Percentiles rank a stretch among this genome's conserved stretches.
phyloP scores from a whole-genome alignment of 1,140 invertebrate species.

The Helicoverpa zea region DNA sequence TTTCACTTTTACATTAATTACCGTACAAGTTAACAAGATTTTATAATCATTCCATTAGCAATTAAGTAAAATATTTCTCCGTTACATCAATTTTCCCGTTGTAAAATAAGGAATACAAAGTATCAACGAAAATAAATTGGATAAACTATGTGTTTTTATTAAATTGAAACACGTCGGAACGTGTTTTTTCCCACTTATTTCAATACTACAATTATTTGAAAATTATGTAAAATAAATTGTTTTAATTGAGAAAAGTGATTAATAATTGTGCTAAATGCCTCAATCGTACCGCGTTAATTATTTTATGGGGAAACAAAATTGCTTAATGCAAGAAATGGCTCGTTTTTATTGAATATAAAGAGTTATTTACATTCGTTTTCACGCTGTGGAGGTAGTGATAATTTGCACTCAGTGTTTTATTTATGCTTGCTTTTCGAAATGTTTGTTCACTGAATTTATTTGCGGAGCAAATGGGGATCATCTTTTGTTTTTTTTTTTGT shows the following conservation, averaged over 20 bases:
- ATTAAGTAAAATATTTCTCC: slow-evolving; percentile 8
- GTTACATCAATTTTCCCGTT: slow-evolving; percentile 16
- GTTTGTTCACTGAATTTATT: not conserved
- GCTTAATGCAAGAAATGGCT: slow-evolving; percentile 40
- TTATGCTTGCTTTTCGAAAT: slow-evolving; percentile 10
- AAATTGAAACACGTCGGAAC: slow-evolving; percentile 34
- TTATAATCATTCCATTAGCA: slow-evolving; percentile 17
- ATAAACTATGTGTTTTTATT: slow-evolving; percentile 26
- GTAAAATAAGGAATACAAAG: slow-evolving; percentile 2
- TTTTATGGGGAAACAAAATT: slow-evolving; percentile 50
- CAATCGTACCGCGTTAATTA: slow-evolving; percentile 39
- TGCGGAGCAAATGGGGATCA: not conserved
- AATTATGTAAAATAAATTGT: slow-evolving; percentile 47
- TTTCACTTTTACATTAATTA: slow-evolving; percentile 21
- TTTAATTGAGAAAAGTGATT: slow-evolving; percentile 49
- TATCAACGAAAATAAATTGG: not conserved
- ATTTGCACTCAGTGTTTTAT: slow-evolving; percentile 22
- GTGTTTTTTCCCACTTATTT: slow-evolving; percentile 43
- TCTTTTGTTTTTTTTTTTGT: not conserved
- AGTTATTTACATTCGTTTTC: slow-evolving; percentile 42
- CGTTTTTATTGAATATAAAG: slow-evolving; percentile 35
- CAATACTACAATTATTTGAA: slow-evolving; percentile 25
- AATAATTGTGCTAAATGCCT: slow-evolving; percentile 38
- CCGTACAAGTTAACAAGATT: not conserved
- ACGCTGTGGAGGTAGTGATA: slow-evolving; percentile 12